Evolutionary conservation across 2,113 vertebrate species (phyloP), one percentile per base, ranked within the genome.

Genomic region (Peromyscus polionotus): DNA sequence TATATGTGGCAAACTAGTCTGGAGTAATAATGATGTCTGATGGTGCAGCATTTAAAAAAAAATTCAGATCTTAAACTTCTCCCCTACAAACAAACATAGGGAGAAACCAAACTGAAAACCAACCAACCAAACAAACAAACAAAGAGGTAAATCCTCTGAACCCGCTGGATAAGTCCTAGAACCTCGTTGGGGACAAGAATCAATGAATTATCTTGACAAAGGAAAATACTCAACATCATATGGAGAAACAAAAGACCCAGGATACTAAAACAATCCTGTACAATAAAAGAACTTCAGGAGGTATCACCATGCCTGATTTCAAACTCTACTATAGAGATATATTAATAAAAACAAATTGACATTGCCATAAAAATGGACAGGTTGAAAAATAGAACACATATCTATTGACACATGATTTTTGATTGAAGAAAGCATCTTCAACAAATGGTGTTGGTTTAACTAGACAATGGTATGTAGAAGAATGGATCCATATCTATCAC

Each of bases 1-100:
- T 97, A 98, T 98, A 98, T 97, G 97, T 98, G 96, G 97, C 95
- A 98, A 98, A 98, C 97, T 88, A 98, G 98, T 98, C 98, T 98
- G 84, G 98, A 97, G 87, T 98, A 98, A 98, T 98, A 98, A 98
- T 97, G 97, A 98, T 98, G 95, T 96, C 89, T 98, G 96, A 98
- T 98, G 98, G 91, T 97, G 97, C 91, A 97, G 95, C 96, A 96
- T 98, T 98, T 91, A 2, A 97, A 96, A 98, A 59, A 97, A 95
- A 68, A 98, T 90, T 95, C 88, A 97, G 95, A 65, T 97, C 98
- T 98, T 97, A 98, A 98, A 98, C 93, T 97, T 98, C 13, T 65
- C 3, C 4, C 42, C 11, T 51, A 76, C 45, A 91, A 76, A 73
- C 2, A 85, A 89, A 89, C 59, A 93, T 39, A 54, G 26, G 42